Percentiles rank a stretch among this genome's conserved stretches.
Evolutionary conservation across 2,113 vertebrate genomes (phyloP).

Genomic region (Brachypteracias leptosomus): DNA sequence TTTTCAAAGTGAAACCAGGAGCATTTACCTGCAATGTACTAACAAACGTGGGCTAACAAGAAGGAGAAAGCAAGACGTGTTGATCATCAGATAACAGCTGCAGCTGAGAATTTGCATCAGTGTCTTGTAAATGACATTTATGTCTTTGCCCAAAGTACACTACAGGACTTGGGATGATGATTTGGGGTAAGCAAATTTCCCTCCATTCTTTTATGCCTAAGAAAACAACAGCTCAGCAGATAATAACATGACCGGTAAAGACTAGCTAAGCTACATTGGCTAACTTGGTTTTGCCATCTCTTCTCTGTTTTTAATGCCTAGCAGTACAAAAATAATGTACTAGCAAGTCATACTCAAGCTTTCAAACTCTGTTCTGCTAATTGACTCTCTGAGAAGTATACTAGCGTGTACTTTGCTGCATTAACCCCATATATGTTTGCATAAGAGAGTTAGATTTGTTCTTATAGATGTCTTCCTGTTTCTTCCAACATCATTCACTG

Average conservation of each 20-base stretch:
- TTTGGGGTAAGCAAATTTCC: not conserved
- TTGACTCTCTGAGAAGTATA: not conserved
- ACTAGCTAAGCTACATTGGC: rapidly evolving
- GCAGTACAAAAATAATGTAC: not conserved
- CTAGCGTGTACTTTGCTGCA: not conserved
- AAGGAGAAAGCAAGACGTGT: not conserved
- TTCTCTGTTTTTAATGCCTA: not conserved
- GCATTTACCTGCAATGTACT: rapidly evolving
- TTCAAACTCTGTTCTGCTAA: not conserved
- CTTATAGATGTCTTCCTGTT: not conserved
- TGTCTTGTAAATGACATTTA: not conserved
- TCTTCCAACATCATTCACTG: not conserved
- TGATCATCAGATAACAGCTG: not conserved
- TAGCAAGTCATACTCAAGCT: not conserved
- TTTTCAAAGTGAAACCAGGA: not conserved
- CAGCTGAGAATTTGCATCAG: not conserved
- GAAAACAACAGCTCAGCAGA: not conserved
- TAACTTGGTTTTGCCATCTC: not conserved
- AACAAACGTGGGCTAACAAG: not conserved
- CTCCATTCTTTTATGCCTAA: not conserved
- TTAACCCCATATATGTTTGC: not conserved
- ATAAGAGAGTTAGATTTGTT: not conserved
- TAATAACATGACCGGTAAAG: not conserved
- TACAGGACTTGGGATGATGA: not conserved
- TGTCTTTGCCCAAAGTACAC: not conserved